A percentile compares a stretch with the other conserved stretches of the same genome.
These are phyloP conservation scores for Rhinolophus sinicus DNA, from an alignment of 2,113 vertebrate species.

Conservation along the genomic window DNA sequence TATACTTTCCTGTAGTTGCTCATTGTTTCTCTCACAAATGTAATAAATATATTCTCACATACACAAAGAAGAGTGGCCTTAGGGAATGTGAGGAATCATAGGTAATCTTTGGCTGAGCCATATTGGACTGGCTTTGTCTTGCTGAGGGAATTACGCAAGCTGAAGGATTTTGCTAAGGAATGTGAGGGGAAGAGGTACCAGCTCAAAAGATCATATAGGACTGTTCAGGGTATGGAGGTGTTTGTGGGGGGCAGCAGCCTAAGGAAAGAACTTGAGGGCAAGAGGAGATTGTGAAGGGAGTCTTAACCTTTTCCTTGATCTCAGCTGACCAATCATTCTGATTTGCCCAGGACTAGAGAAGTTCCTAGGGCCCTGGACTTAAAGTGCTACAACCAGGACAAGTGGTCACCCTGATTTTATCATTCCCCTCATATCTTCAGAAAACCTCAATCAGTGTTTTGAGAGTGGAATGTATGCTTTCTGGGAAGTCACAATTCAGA, in stretches of 20 bases:
- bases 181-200: background rate
- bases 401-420: background rate
- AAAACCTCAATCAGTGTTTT: background rate
- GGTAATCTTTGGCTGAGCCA: background rate
- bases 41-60: background rate
- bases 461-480: background rate
- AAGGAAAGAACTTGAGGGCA: background rate
- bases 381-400: background rate
- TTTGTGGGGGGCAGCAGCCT: background rate
- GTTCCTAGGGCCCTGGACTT: background rate
- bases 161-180: background rate
- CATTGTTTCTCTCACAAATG: background rate
- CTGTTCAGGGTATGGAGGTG: too few relatives aligned
- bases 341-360: background rate
- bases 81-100: background rate
- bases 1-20: background rate
- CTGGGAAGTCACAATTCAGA: background rate
- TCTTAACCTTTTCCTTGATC: background rate
- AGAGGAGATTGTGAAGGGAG: background rate
- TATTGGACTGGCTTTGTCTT: slow-evolving; percentile 13
- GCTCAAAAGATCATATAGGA: background rate
- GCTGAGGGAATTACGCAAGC: background rate
- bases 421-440: background rate
- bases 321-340: background rate
- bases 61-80: background rate